Evolutionary conservation across 1,140 invertebrate genomes (phyloP), one percentile per base, ranked within the genome.

Genomic region (Zelostemma sp.): DNA sequence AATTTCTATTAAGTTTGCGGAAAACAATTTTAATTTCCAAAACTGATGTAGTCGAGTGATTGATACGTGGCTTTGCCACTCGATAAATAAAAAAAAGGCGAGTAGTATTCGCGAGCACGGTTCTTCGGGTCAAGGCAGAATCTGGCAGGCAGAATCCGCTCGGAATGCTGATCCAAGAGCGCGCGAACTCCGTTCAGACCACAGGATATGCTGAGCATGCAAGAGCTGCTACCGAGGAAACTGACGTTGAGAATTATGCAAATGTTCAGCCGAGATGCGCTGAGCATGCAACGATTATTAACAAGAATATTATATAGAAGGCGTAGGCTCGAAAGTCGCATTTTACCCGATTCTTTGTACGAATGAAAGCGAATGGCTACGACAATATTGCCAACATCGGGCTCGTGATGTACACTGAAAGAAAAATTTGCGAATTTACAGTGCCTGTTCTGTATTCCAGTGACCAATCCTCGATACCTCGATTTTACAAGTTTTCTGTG

Each of bases 181-280:
- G 70, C 63, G 61, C 63, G 53, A 53, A 57, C 43, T 57, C 46
- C 55, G 50, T 64, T 63, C 33, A 61, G 57, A 56, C 58, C 60
- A 45, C 55, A 33, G 68, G 72, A 70, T 70, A 73, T 70, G 72
- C 67, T 64, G 64, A 73, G 64, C 54, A 68, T 53, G 64, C 59
- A 47, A 58, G 61, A 33, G 50, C 53, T 15, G 58, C 54, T 40
- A 54, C 43, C 35, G 49, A 40, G 50, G 50, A 66, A 49, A 45
- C 54, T 64, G 61, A 67, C 62, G 51, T 58, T 50, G 58, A 64
- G 71, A 68, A 73, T 69, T 70, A 73, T 73, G 67, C 63, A 73
- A 73, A 73, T 73, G 67, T 68, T 67, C 58, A 62, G 54, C 58
- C 47, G 58, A 43, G 35, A 65, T 57, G 58, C 59, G 69, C 69